Evolutionary conservation across 2,888 invertebrate species (phyloP), one percentile per base, ranked within the genome.

Genomic region (Tetanocera ferruginea): DNA sequence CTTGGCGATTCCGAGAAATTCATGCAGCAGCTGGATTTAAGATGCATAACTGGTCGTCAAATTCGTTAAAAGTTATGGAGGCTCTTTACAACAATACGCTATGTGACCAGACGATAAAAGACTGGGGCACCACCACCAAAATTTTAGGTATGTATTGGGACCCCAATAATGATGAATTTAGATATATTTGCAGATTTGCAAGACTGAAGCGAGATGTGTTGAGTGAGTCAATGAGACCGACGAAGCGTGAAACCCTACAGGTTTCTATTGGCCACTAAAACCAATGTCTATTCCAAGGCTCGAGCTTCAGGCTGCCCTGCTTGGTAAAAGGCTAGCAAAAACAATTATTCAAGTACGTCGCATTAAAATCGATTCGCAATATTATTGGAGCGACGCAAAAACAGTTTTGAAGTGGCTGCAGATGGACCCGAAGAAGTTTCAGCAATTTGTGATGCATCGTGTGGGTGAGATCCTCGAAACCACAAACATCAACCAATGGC

Each of bases 101-200:
- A n/a, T n/a, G n/a, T n/a, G n/a, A n/a, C n/a, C n/a, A n/a, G n/a
- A n/a, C n/a, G n/a, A n/a, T n/a, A n/a, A 11, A 31, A 37, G n/a
- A 57, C 57, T 57, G 14, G 55, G n/a, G 2, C 43, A 3, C 28
- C 23, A 14, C 1, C 37, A 25, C 28, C 28, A 6, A 52, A 34
- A 3, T 5, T n/a, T 14, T 43, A n/a, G n/a, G n/a, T n/a, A 34
- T 76, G 57, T 76, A 34, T 49, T 76, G 64, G 76, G 76, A 78
- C 23, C 67, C 76, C 9, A 49, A 34, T 11, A 57, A 52, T 25
- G 80, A 78, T 51, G 51, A 52, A 34, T 80, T 78, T 49, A 80
- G 74, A 74, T 80, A 81, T 78, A 80, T 76, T 79, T 79, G 66
- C 72, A 80, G 76, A 80, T 80, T 83, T 31, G 73, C 69, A n/a